Base-by-base conservation (phyloP, 2,113 vertebrate species). In the Pongo abelii region DNA sequence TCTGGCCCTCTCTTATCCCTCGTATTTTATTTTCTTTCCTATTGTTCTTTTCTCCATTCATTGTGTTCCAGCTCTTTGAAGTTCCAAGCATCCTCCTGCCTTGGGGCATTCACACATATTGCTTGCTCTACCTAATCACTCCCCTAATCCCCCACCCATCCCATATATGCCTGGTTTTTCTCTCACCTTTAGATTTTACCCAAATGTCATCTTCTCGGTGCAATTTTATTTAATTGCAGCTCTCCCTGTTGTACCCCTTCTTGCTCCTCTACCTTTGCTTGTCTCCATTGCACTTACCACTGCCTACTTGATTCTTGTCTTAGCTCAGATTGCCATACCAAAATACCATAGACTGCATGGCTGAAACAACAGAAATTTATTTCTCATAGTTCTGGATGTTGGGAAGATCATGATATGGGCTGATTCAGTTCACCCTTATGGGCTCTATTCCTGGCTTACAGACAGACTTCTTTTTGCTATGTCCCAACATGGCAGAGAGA, bases 1-100 rank as follows among this genome's bases (percentile, higher is more conserved):
- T 55, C 43, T 67, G 16, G 18, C 0, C 3, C 18, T 25, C 16
- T 48, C 16, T 8, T 1, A 30, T 0, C 7, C 7, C 16, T 83
- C 32, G 12, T 13, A 17, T 2, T 72, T 52, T 55, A 55, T 55
- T 55, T 69, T 69, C 23, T 75, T 13, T 13, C 40, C 40, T 11
- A 57, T 0, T 16, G 50, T 16, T 38, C 52, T 67, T 59, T 10
- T 38, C 16, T 75, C 20, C 35, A 27, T 46, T 85, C 35, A 35
- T 61, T 52, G 23, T 64, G 12, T 38, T 48, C 46, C 40, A 48
- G 3, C 5, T 22, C 52, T 67, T 74, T 57, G 83, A 35, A 92
- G 48, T 55, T 70, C 18, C 22, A 89, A 89, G 35, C 12, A 59
- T 27, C 1, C 22, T 80, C 11, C 17, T 69, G 8, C 17, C 32